A percentile compares a stretch with the other conserved stretches of the same genome.
phyloP scores from a whole-genome alignment of 2,113 vertebrate genomes.

The Laticauda laticaudata region DNA sequence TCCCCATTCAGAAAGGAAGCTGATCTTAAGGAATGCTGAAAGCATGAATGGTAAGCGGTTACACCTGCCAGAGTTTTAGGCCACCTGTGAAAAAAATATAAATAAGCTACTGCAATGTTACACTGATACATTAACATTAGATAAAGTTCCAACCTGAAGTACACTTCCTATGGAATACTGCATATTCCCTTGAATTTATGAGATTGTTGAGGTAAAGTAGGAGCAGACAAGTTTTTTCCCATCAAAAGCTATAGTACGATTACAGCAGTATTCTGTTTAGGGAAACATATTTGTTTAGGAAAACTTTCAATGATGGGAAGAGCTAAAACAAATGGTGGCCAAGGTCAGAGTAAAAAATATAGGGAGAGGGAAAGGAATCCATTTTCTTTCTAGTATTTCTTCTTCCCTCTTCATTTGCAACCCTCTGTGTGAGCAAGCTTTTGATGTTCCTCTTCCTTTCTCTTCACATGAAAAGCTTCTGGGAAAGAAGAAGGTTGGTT shows the following conservation, averaged over 20 bases:
- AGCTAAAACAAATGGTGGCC: neutral
- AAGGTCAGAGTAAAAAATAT: neutral
- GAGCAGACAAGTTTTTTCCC: neutral
- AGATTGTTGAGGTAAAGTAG: neutral
- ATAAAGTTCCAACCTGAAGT: neutral
- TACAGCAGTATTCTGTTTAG: neutral
- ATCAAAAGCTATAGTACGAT: neutral
- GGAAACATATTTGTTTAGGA: neutral
- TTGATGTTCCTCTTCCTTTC: neutral
- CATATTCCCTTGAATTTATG: neutral
- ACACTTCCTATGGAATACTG: neutral
- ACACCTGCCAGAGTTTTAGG: conserved; percentile 85
- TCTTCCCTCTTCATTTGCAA: neutral
- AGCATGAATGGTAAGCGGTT: conserved; percentile 80
- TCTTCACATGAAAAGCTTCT: neutral
- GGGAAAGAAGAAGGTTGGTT: neutral
- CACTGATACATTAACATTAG: neutral
- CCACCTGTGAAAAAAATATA: conserved; percentile 74
- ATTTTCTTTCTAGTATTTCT: neutral
- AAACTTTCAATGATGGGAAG: neutral
- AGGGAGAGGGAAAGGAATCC: neutral
- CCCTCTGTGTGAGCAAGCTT: neutral
- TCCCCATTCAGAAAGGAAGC: conserved; percentile 44
- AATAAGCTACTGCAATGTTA: conserved; percentile 14
- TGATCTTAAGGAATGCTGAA: conserved; percentile 69